Evolutionary conservation across 2,888 invertebrate species (phyloP).

Genomic region (Odontomyia ornata): DNA sequence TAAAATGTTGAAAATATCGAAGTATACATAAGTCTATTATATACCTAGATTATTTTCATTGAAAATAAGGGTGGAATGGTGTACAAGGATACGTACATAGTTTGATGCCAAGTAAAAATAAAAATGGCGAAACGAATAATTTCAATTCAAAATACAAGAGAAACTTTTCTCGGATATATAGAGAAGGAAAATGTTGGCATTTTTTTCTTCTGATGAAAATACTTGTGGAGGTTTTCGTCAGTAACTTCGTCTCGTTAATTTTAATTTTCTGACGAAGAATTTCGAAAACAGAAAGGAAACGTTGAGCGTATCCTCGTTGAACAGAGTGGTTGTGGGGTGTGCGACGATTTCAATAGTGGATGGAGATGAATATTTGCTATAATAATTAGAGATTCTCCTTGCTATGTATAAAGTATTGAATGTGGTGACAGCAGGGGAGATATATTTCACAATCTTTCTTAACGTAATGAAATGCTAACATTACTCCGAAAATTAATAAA

Average conservation of each 20-base stretch:
- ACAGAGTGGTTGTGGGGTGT: too few species aligned
- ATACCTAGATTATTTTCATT: slow-evolving; percentile 45
- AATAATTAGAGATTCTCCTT: too few species aligned
- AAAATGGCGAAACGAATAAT: slow-evolving; percentile 39
- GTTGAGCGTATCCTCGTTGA: too few species aligned
- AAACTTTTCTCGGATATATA: slow-evolving; percentile 16
- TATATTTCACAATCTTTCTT: too few species aligned
- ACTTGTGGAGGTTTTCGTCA: slow-evolving; percentile 28
- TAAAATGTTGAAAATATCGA: slow-evolving; percentile 48
- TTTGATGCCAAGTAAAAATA: slow-evolving; percentile 19
- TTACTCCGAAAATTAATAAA: too few species aligned
- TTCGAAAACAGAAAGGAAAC: background rate
- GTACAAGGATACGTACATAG: slow-evolving; percentile 15
- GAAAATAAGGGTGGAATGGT: slow-evolving; percentile 45
- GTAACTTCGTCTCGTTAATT: slow-evolving; percentile 27
- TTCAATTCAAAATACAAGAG: slow-evolving; percentile 25
- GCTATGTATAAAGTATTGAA: too few species aligned
- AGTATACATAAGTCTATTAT: slow-evolving; percentile 47
- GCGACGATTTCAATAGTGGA: too few species aligned
- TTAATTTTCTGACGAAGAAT: slow-evolving; percentile 13
- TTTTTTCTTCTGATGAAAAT: slow-evolving; percentile 16
- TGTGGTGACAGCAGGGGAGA: too few species aligned
- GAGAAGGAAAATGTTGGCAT: background rate
- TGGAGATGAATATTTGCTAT: too few species aligned
- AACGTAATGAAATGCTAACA: too few species aligned